phyloP scores from a whole-genome alignment of 1,140 invertebrate species.

The Drosophila obscura region DNA sequence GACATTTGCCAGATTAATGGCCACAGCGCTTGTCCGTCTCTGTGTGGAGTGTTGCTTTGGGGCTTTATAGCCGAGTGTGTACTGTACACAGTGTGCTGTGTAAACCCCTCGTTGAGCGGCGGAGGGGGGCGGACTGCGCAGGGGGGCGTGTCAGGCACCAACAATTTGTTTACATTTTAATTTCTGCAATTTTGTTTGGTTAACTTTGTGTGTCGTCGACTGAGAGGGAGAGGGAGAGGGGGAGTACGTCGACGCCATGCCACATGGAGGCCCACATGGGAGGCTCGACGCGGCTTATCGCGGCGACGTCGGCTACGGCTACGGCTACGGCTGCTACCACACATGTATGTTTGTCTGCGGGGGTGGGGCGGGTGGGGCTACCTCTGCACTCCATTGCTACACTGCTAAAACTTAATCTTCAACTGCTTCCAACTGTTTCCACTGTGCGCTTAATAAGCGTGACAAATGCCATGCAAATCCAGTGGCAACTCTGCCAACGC shows the following conservation, averaged over 20 bases:
- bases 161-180: conserved; percentile 82
- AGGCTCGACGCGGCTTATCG: conserved; percentile 68
- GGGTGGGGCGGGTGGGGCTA: conserved; percentile 5
- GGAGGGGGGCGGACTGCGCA: background rate
- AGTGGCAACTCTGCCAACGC: conserved; percentile 25
- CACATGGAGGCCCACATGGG: conserved; percentile 45
- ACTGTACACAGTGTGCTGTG: no score
- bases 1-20: conserved; percentile 76
- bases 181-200: conserved; percentile 81
- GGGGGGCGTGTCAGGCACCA: conserved; percentile 30
- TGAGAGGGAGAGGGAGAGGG: conserved; percentile 9
- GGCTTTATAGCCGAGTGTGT: no score
- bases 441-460: conserved; percentile 68
- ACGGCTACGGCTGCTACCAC: conserved; percentile 3
- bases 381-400: background rate
- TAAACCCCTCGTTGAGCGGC: background rate
- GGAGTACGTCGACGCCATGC: conserved; percentile 47
- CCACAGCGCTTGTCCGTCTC: conserved; percentile 33
- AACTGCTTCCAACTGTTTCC: conserved; percentile 74
- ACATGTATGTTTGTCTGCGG: background rate
- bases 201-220: conserved; percentile 55
- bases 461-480: conserved; percentile 69
- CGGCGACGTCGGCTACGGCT: conserved; percentile 31
- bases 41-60: conserved; percentile 1
- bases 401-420: conserved; percentile 63